phyloP scores from a whole-genome alignment of 2,888 invertebrate species.

The Escarpia spicata region DNA sequence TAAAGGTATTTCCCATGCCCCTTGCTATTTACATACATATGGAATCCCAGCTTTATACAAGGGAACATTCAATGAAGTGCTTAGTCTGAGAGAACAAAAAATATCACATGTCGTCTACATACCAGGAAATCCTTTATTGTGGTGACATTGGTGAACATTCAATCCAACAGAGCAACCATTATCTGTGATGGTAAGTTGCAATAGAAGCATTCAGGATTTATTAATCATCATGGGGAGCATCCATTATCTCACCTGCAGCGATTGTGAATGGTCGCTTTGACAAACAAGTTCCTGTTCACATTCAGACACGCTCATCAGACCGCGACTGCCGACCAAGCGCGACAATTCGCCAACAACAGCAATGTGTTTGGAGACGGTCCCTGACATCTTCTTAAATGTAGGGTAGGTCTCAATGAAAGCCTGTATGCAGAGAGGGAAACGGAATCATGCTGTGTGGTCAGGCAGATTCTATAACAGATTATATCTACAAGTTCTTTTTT shows the following conservation, averaged over 20 bases:
- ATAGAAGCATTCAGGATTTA: no score
- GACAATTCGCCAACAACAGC: conserved; percentile 96
- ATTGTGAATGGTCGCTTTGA: conserved; percentile 70
- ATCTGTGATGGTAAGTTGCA: background rate
- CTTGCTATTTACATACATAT: no score
- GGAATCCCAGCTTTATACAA: no score
- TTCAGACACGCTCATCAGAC: conserved; percentile 80
- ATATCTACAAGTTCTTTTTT: background rate
- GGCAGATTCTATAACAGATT: background rate
- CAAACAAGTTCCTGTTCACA: conserved; percentile 74
- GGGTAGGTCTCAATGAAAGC: conserved; percentile 97
- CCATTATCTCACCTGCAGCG: conserved; percentile 70
- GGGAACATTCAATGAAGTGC: no score
- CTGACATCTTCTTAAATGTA: conserved; percentile 82
- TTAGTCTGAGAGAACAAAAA: no score
- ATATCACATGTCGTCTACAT: no score
- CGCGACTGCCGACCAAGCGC: conserved; percentile 76
- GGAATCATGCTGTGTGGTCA: background rate
- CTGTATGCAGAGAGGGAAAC: conserved; percentile 48
- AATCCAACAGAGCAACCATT: background rate
- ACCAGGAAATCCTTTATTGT: no score
- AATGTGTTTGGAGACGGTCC: conserved; percentile 95
- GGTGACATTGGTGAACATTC: background rate
- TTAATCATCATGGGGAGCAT: background rate
- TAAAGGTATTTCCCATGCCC: no score